Conservation (phyloP, 2,888 invertebrate species). For the Idaea biselata region DNA sequence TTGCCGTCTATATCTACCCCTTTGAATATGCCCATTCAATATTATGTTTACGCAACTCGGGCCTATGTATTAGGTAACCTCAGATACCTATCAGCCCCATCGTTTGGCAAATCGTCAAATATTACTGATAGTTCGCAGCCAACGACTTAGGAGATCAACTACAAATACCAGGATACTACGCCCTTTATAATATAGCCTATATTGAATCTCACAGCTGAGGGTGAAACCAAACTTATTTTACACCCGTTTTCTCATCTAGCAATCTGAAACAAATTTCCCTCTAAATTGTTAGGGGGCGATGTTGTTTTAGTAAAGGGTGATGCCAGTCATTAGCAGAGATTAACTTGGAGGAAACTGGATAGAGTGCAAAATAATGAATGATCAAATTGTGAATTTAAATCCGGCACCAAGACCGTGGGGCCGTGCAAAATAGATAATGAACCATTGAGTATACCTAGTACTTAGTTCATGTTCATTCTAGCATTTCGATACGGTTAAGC, state of each 20-base stretch:
- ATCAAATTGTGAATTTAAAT: constrained; percentile 62
- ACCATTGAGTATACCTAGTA: constrained; percentile 28
- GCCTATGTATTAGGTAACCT: constrained; percentile 1
- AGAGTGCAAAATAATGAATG: constrained; percentile 39
- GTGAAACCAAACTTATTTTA: not conserved
- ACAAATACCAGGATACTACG: not conserved
- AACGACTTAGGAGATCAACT: not conserved
- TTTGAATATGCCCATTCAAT: not conserved
- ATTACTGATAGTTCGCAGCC: not conserved
- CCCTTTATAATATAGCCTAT: not conserved
- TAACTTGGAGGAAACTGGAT: constrained; percentile 36
- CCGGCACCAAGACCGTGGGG: constrained; percentile 15
- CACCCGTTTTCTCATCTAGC: constrained; percentile 22
- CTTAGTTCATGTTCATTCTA: no score
- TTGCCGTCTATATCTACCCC: not conserved
- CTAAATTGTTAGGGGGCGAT: constrained; percentile 53
- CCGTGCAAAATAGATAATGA: constrained; percentile 32
- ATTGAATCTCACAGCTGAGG: not conserved
- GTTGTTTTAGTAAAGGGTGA: constrained; percentile 53
- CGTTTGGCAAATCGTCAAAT: constrained; percentile 1
- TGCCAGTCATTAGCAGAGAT: constrained; percentile 54
- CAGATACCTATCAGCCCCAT: constrained; percentile 1
- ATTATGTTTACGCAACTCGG: not conserved
- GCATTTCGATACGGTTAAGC: no score
- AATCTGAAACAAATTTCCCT: constrained; percentile 51